Percentiles rank a stretch among this genome's conserved stretches.
Evolutionary conservation across 2,888 invertebrate species (phyloP).

Genomic region (Mechanitis messenoides): DNA sequence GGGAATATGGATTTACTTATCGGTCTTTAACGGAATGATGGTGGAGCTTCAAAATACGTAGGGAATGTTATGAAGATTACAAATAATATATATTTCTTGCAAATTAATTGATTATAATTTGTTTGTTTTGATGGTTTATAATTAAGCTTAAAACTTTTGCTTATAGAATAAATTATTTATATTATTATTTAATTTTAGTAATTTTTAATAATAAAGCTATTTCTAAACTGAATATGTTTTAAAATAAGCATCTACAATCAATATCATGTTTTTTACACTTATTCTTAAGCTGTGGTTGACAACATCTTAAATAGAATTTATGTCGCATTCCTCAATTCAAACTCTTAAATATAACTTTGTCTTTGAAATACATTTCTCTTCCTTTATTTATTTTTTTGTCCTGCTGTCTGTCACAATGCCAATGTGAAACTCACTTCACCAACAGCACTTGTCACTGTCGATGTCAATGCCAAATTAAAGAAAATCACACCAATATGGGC

Average conservation of each 20-base stretch:
- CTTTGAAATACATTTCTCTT: conserved; percentile 32
- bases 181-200: too few relatives aligned
- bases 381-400: conserved; percentile 47
- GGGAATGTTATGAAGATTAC: not conserved
- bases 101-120: not conserved
- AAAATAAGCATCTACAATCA: too few relatives aligned
- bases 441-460: conserved; percentile 54
- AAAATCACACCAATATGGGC: conserved; percentile 50
- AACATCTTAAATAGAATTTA: too few relatives aligned
- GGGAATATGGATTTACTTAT: conserved; percentile 4
- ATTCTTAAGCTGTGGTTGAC: too few relatives aligned
- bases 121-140: too few relatives aligned
- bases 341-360: not conserved
- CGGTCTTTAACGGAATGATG: not conserved
- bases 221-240: too few relatives aligned
- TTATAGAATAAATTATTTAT: not conserved
- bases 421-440: conserved; percentile 43
- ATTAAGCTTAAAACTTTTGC: too few relatives aligned
- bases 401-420: conserved; percentile 54
- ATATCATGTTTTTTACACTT: too few relatives aligned
- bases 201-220: too few relatives aligned
- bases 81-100: not conserved
- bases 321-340: not conserved
- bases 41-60: not conserved
- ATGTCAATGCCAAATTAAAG: conserved; percentile 57